A percentile compares a stretch with the other conserved stretches of the same genome.
Evolutionary conservation across 2,888 invertebrate genomes (phyloP).

Genomic region (Drepanosiphum platanoidis): DNA sequence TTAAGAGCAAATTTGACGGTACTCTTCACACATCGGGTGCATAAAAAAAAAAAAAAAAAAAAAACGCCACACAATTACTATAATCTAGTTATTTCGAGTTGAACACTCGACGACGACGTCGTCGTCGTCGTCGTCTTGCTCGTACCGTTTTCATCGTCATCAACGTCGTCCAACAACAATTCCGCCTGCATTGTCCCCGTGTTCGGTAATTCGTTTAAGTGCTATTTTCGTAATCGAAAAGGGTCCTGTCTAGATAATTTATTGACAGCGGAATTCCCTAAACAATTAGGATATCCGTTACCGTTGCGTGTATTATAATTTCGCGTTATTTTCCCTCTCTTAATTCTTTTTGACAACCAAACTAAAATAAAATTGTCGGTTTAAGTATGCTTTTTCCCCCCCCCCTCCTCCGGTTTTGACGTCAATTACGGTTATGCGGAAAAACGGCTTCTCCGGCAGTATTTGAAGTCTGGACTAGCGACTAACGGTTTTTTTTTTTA

Average conservation of each 20-base stretch:
- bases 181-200: slow-evolving; percentile 10
- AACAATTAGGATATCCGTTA: slow-evolving; percentile 57
- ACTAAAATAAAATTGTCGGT: slow-evolving; percentile 17
- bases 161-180: slow-evolving; percentile 25
- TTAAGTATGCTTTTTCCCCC: slow-evolving; percentile 8
- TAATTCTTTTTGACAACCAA: slow-evolving; percentile 38
- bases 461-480: neutral
- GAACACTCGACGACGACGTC: slow-evolving; percentile 12
- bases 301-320: slow-evolving; percentile 50
- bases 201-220: slow-evolving; percentile 50
- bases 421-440: neutral
- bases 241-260: slow-evolving; percentile 45
- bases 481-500: slow-evolving; percentile 32
- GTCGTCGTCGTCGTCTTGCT: neutral
- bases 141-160: neutral
- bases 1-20: slow-evolving; percentile 34
- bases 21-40: slow-evolving; percentile 14
- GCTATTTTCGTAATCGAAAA: slow-evolving; percentile 58
- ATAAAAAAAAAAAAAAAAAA: no score
- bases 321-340: neutral
- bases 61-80: slow-evolving; percentile 40
- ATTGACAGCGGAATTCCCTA: slow-evolving; percentile 55
- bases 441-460: neutral
- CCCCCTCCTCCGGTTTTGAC: neutral
- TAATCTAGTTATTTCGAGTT: slow-evolving; percentile 44